Evolutionary conservation across 2,888 invertebrate genomes (phyloP), one percentile per base, ranked within the genome.

Genomic region (Conistra vaccinii): DNA sequence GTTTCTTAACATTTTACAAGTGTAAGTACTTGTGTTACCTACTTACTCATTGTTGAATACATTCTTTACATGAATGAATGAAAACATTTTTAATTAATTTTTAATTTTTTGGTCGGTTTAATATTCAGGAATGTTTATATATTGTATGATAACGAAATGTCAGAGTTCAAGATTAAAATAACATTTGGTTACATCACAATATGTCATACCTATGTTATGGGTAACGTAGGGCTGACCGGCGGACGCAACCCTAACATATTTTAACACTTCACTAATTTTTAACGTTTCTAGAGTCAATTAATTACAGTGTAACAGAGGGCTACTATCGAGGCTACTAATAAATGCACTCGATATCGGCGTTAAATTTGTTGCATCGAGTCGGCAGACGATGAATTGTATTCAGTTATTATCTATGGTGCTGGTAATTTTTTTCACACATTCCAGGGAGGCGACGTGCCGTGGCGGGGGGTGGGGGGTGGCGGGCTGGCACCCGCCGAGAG

Each of bases 371-470:
- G 82, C 83, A 76, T 89, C 82, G 83, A 77, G 80, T 80, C 75
- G 74, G 73, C 85, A 78, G 85, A 84, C 84, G 69, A 80, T 85
- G 69, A 85, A 85, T 87, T 85, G 70, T 85, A 75, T 81, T 81
- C 84, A 85, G 80, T 87, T 87, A 88, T 88, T 88, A 89, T 89
- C 86, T 88, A 86, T 87, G 84, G 80, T 82, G 68, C 69, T 88
- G 89, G 90, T 91, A 89, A 90, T 92, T 93, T 94, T 93, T 95
- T 96, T 94, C 91, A 94, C 94, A 94, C 95, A 96, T 96, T 94
- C 94, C 94, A 89, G 79, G 89, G 81, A 91, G 88, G 89, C 89
- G 90, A 89, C 80, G 89, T 89, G 87, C 87, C 89, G 90, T 88
- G 87, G 87, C 86, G 90, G 87, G 89, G 89, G 86, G 76, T 82